Percentiles rank a stretch among this genome's conserved stretches.
Conservation (phyloP, 2,888 invertebrate species). For the Chrysolina americana region DNA sequence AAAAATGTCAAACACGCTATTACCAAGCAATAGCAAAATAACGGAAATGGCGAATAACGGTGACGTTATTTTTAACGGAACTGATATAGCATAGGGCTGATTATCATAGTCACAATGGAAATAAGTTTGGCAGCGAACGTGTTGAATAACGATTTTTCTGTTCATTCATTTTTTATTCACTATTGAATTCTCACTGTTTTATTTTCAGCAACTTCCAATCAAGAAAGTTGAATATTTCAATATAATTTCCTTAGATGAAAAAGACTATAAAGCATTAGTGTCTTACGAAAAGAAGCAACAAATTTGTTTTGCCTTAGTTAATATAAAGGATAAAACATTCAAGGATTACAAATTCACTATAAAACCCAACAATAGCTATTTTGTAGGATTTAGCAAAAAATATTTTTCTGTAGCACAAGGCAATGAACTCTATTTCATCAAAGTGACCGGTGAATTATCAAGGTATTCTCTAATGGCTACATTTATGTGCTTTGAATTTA, state of each 20-base stretch:
- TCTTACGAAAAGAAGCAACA: conserved; percentile 48
- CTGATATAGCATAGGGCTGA: no score
- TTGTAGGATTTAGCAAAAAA: conserved; percentile 52
- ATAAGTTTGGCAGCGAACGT: no score
- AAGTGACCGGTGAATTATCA: conserved; percentile 52
- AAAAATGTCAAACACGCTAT: no score
- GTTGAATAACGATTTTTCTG: no score
- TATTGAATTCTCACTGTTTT: neutral
- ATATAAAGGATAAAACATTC: conserved; percentile 48
- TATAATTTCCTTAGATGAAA: conserved; percentile 49
- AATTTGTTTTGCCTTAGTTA: conserved; percentile 48
- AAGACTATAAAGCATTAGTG: conserved; percentile 53
- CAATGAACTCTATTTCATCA: conserved; percentile 54
- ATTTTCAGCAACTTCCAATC: conserved; percentile 54
- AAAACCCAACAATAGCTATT: conserved; percentile 38
- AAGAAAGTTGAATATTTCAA: conserved; percentile 53
- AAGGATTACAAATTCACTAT: conserved; percentile 44
- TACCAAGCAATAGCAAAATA: no score
- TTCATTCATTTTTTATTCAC: neutral
- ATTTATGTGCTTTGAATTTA: neutral
- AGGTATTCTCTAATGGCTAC: conserved; percentile 51
- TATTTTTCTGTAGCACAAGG: conserved; percentile 58
- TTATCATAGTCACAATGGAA: no score
- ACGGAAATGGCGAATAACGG: no score
- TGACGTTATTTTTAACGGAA: no score